Percentiles rank a stretch among this genome's conserved stretches.
phyloP scores from a whole-genome alignment of 1,140 invertebrate species.

The Chrysomallon squamiferum region DNA sequence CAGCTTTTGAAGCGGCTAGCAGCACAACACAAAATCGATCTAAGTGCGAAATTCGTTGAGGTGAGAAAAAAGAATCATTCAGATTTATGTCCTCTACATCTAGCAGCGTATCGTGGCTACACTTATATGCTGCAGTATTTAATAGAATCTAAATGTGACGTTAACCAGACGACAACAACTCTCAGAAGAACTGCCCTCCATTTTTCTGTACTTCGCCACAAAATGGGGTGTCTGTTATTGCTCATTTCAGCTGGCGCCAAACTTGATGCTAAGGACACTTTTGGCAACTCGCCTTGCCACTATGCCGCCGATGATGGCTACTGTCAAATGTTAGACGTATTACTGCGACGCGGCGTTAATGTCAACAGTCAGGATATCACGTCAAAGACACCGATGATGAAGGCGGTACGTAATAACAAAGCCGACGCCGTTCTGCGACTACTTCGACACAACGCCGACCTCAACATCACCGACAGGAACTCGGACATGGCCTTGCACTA shows the following conservation, averaged over 20 bases:
- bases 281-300: slow-evolving; percentile 61
- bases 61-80: slow-evolving; percentile 61
- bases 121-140: slow-evolving; percentile 62
- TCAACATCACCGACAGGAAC: slow-evolving; percentile 95
- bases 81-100: slow-evolving; percentile 60
- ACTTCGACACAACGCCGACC: slow-evolving; percentile 65
- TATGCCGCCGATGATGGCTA: slow-evolving; percentile 63
- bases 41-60: slow-evolving; percentile 62
- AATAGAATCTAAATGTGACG: slow-evolving; percentile 61
- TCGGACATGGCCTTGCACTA: slow-evolving; percentile 91
- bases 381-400: slow-evolving; percentile 63
- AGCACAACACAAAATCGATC: slow-evolving; percentile 60
- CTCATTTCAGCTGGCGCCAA: slow-evolving; percentile 59
- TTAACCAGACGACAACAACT: slow-evolving; percentile 58
- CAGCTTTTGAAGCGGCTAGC: slow-evolving; percentile 54
- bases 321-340: slow-evolving; percentile 57
- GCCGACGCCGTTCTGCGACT: slow-evolving; percentile 56
- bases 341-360: slow-evolving; percentile 56
- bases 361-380: slow-evolving; percentile 62
- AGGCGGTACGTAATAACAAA: slow-evolving; percentile 61
- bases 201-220: slow-evolving; percentile 59
- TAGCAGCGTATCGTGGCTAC: slow-evolving; percentile 60
- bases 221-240: slow-evolving; percentile 60
- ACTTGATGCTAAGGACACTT: slow-evolving; percentile 60
- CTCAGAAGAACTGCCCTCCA: slow-evolving; percentile 57